Evolutionary conservation across 1,140 invertebrate genomes (phyloP).

Genomic region (Heliconius nattereri): DNA sequence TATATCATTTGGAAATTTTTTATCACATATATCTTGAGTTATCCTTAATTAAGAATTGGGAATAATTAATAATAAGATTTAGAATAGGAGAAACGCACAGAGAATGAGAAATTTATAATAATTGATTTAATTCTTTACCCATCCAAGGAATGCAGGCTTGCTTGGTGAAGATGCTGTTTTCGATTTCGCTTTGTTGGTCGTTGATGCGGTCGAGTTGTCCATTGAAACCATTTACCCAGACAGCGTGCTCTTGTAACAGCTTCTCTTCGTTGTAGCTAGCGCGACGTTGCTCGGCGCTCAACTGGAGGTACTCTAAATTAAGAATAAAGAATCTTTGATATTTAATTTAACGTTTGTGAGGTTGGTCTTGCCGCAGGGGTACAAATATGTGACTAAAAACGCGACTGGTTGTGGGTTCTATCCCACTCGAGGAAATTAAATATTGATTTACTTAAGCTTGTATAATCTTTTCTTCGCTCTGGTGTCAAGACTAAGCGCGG

Average conservation of each 20-base stretch:
- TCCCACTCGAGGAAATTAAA: too few relatives aligned
- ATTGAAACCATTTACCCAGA: conserved; percentile 59
- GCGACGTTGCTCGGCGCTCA: conserved; percentile 27
- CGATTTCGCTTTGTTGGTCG: conserved; percentile 41
- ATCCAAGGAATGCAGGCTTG: conserved; percentile 67
- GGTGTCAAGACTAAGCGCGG: too few relatives aligned
- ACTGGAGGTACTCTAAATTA: conserved; percentile 35
- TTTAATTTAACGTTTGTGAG: too few relatives aligned
- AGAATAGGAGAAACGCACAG: too few relatives aligned
- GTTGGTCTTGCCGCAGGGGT: too few relatives aligned
- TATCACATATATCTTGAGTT: neutral
- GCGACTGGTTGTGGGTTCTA: too few relatives aligned
- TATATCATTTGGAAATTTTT: too few relatives aligned
- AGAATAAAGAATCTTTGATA: neutral
- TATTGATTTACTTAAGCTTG: too few relatives aligned
- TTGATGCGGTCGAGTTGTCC: conserved; percentile 45
- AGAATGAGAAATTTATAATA: too few relatives aligned
- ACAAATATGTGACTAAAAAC: too few relatives aligned
- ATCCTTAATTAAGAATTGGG: neutral
- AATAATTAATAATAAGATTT: too few relatives aligned
- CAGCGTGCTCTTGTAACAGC: conserved; percentile 43
- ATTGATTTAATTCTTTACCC: conserved; percentile 48
- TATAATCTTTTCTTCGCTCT: too few relatives aligned
- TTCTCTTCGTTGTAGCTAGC: conserved; percentile 17
- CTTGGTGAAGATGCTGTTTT: conserved; percentile 49